A percentile compares a stretch with the other conserved stretches of the same genome.
Evolutionary conservation across 2,797 vertebrate species (phyloP).

Genomic region (Holocentrus rufus): DNA sequence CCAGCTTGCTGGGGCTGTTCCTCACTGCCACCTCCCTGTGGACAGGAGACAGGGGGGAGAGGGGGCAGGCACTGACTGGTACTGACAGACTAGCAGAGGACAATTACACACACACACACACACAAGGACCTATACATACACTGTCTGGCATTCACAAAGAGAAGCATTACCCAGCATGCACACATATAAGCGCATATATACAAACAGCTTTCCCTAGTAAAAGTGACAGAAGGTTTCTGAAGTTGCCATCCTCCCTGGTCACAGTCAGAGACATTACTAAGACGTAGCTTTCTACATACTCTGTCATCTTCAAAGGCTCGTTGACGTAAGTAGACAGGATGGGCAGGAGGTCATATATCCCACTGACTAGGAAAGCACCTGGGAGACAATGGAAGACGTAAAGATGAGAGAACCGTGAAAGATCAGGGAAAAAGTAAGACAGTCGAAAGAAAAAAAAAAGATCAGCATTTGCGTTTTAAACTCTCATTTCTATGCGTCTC

Average conservation of each 20-base stretch:
- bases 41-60: slow-evolving; percentile 37
- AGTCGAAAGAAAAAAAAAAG: not conserved
- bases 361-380: slow-evolving; percentile 93
- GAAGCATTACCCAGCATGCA: not conserved
- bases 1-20: slow-evolving; percentile 86
- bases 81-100: slow-evolving; percentile 22
- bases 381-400: slow-evolving; percentile 2
- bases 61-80: slow-evolving; percentile 51
- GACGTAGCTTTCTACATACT: slow-evolving; percentile 75
- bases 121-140: not conserved
- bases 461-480: not conserved
- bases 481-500: not conserved
- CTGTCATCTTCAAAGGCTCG: slow-evolving; percentile 83
- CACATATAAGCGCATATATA: not conserved
- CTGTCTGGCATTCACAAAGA: slow-evolving; percentile 1
- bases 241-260: not conserved
- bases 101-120: slow-evolving; percentile 5
- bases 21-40: slow-evolving; percentile 87
- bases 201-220: not conserved
- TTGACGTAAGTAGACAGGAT: slow-evolving; percentile 87
- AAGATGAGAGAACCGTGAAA: not conserved
- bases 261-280: not conserved
- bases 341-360: slow-evolving; percentile 91
- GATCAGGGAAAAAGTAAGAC: not conserved
- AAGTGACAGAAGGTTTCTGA: not conserved